Conservation (phyloP, 2,797 vertebrate genomes). For the Sebastiscus tertius region DNA sequence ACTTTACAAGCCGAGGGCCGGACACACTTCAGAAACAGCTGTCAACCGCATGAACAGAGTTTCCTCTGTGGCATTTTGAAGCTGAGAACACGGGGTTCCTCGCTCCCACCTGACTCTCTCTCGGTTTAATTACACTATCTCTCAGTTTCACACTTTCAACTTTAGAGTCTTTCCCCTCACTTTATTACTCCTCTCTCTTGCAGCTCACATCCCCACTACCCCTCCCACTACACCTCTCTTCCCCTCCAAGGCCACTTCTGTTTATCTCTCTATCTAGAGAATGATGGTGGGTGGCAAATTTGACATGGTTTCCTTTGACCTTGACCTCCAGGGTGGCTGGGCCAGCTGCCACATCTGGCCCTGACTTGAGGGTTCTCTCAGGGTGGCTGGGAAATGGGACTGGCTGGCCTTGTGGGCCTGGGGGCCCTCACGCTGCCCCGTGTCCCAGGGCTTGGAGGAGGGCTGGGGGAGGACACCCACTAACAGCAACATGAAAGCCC, state of each 20-base stretch:
- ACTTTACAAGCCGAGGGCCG: slow-evolving; percentile 77
- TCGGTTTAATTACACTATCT: slow-evolving; percentile 45
- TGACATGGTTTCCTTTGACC: slow-evolving; percentile 84
- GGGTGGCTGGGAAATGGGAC: slow-evolving; percentile 76
- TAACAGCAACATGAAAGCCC: slow-evolving; percentile 75
- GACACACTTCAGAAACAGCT: slow-evolving; percentile 79
- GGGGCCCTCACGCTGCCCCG: slow-evolving; percentile 58
- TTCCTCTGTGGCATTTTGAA: slow-evolving; percentile 65
- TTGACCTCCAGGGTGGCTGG: slow-evolving; percentile 81
- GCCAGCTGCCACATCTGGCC: slow-evolving; percentile 85
- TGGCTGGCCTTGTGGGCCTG: slow-evolving; percentile 72
- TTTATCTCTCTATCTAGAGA: slow-evolving; percentile 70
- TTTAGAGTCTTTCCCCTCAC: slow-evolving; percentile 1
- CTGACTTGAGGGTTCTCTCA: slow-evolving; percentile 72
- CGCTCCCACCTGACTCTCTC: slow-evolving; percentile 19
- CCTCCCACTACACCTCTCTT: slow-evolving; percentile 33
- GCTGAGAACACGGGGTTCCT: slow-evolving; percentile 38
- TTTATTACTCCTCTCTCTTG: slow-evolving; percentile 19
- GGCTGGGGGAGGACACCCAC: slow-evolving; percentile 66
- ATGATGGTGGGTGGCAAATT: slow-evolving; percentile 83
- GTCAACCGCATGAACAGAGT: slow-evolving; percentile 66
- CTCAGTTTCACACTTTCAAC: slow-evolving; percentile 44
- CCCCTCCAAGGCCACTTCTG: slow-evolving; percentile 50
- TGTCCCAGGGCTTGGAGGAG: slow-evolving; percentile 62
- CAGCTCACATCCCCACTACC: neutral